A percentile compares a stretch with the other conserved stretches of the same genome.
These are phyloP conservation scores for Calephelis nemesis DNA, from an alignment of 1,140 invertebrate species.

Conservation along the genomic window DNA sequence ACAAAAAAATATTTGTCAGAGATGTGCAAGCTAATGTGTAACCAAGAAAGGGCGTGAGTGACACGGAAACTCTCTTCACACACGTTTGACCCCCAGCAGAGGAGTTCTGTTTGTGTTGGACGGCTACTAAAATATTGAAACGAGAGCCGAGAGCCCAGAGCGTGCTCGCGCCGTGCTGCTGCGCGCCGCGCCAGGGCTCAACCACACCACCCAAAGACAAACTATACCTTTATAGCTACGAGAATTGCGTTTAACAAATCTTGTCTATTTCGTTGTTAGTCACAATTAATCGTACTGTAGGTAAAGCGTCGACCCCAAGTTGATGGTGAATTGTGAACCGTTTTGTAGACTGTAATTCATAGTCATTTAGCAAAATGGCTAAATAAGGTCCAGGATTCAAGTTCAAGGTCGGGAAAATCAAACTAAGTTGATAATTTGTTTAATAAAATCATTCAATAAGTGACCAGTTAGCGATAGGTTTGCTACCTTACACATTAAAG, in stretches of 20 bases:
- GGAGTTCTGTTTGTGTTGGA: slow-evolving; percentile 70
- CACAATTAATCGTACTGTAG: neutral
- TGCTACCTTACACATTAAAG: too few species aligned
- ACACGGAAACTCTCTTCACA: slow-evolving; percentile 76
- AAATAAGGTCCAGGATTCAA: too few species aligned
- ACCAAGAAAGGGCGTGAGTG: slow-evolving; percentile 59
- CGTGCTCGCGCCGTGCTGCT: slow-evolving; percentile 36
- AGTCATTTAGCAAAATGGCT: too few species aligned
- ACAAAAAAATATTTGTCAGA: slow-evolving; percentile 72
- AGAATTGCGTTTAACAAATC: neutral
- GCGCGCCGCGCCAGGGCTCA: slow-evolving; percentile 18
- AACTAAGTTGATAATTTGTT: too few species aligned
- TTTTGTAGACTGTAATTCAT: too few species aligned
- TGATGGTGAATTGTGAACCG: too few species aligned
- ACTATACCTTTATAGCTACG: slow-evolving; percentile 20
- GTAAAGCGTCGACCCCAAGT: too few species aligned
- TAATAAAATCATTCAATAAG: too few species aligned
- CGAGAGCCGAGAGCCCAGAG: slow-evolving; percentile 61
- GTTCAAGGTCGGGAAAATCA: too few species aligned
- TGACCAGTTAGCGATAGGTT: too few species aligned
- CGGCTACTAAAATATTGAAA: slow-evolving; percentile 78
- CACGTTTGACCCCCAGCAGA: slow-evolving; percentile 72
- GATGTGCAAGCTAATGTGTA: slow-evolving; percentile 69
- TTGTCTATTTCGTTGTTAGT: too few species aligned
- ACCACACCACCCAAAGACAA: slow-evolving; percentile 41